Evolutionary conservation across 2,113 vertebrate genomes (phyloP).

Genomic region (Pterophyllum scalare): DNA sequence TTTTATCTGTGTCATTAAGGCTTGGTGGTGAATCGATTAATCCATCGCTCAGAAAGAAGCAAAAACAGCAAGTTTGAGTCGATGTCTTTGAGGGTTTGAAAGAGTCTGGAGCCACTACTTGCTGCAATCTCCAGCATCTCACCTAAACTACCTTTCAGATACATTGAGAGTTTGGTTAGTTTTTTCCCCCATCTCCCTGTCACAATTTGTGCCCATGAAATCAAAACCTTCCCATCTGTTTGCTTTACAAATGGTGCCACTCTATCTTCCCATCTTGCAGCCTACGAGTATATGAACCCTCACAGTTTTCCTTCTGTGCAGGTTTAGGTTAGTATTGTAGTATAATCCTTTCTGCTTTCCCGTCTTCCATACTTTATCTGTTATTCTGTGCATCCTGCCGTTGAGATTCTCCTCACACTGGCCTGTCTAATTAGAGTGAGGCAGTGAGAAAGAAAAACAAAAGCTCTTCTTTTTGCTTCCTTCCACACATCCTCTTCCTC

Average conservation of each 20-base stretch:
- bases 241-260: conserved; percentile 9
- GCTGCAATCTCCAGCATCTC: conserved; percentile 39
- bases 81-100: conserved; percentile 26
- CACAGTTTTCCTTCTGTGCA: background rate
- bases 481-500: conserved; percentile 50
- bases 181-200: background rate
- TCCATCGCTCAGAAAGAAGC: conserved; percentile 17
- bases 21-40: background rate
- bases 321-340: conserved; percentile 8
- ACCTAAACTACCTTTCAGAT: conserved; percentile 34
- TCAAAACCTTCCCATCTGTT: background rate
- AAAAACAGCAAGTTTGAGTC: background rate
- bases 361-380: conserved; percentile 49
- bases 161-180: background rate
- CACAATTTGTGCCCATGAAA: background rate
- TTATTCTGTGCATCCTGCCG: conserved; percentile 49
- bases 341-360: conserved; percentile 14
- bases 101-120: conserved; percentile 21
- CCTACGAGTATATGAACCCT: conserved; percentile 19
- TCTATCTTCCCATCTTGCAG: conserved; percentile 4
- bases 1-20: background rate
- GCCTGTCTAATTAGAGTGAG: conserved; percentile 77
- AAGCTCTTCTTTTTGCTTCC: conserved; percentile 47
- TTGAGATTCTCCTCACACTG: conserved; percentile 78
- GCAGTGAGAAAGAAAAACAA: conserved; percentile 68